These are phyloP conservation scores for Erynnis tages DNA, from an alignment of 2,888 invertebrate species.

Conservation along the genomic window DNA sequence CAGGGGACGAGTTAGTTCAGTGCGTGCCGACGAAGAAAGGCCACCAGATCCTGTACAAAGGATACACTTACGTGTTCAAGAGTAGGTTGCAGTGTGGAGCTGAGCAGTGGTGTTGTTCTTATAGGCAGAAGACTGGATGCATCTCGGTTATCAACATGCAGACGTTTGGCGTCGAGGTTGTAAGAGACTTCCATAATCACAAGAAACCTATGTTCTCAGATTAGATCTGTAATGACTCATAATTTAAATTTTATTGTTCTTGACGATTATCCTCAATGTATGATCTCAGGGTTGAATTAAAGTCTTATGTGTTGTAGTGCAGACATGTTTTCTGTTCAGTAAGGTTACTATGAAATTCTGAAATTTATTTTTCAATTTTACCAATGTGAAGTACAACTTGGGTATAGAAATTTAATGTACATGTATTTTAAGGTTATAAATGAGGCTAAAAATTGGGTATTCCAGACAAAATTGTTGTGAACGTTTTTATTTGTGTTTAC, in stretches of 20 bases:
- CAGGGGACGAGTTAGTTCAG: conserved; percentile 71
- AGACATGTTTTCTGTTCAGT: too few species aligned
- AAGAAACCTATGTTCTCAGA: conserved; percentile 71
- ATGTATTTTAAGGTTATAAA: too few species aligned
- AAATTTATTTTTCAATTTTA: too few species aligned
- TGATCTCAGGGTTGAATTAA: too few species aligned
- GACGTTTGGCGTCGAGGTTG: conserved; percentile 66
- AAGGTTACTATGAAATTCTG: too few species aligned
- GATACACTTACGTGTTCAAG: conserved; percentile 73
- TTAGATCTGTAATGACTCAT: conserved; percentile 29
- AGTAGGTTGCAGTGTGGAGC: conserved; percentile 71
- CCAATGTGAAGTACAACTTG: too few species aligned
- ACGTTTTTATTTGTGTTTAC: too few species aligned
- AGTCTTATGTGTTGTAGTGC: too few species aligned
- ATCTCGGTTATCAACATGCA: conserved; percentile 75
- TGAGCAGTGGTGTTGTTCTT: conserved; percentile 74
- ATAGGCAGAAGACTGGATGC: conserved; percentile 73
- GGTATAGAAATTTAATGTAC: too few species aligned
- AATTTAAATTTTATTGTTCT: background rate
- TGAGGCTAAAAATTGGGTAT: too few species aligned
- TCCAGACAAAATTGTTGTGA: too few species aligned
- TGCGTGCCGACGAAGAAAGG: conserved; percentile 74
- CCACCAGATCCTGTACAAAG: conserved; percentile 70
- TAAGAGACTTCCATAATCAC: conserved; percentile 73
- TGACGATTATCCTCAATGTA: too few species aligned